Percentiles rank a stretch among this genome's conserved stretches.
Conservation (phyloP, 2,797 vertebrate species). For the Nothura maculosa region DNA sequence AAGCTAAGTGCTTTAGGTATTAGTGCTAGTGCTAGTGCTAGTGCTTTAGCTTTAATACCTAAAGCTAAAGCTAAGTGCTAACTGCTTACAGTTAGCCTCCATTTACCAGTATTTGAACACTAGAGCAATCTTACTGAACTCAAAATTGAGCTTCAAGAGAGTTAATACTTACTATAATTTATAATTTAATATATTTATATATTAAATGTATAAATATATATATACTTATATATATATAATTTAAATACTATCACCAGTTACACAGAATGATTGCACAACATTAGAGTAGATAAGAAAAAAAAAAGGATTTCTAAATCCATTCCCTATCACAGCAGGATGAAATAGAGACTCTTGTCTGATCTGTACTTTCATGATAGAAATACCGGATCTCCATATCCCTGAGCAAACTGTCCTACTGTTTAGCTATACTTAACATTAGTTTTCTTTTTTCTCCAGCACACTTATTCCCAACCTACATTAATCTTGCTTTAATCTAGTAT, state of each 20-base stretch:
- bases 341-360: not conserved
- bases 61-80: not conserved
- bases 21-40: too few relatives aligned
- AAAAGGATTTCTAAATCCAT: not conserved
- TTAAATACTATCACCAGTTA: not conserved
- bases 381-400: not conserved
- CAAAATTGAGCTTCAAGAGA: not conserved
- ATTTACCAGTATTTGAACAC: not conserved
- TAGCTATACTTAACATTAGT: not conserved
- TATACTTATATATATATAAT: too few relatives aligned
- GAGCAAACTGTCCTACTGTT: not conserved
- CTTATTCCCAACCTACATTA: not conserved
- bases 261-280: not conserved
- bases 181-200: too few relatives aligned
- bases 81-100: not conserved
- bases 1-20: not conserved
- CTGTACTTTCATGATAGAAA: not conserved
- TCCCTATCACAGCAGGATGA: not conserved
- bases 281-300: not conserved
- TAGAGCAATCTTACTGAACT: not conserved
- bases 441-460: not conserved
- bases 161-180: not conserved
- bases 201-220: too few relatives aligned
- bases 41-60: too few relatives aligned
- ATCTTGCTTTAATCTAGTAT: not conserved